These are phyloP conservation scores for Odocoileus virginianus DNA, from an alignment of 2,113 vertebrate genomes.

Conservation along the genomic window DNA sequence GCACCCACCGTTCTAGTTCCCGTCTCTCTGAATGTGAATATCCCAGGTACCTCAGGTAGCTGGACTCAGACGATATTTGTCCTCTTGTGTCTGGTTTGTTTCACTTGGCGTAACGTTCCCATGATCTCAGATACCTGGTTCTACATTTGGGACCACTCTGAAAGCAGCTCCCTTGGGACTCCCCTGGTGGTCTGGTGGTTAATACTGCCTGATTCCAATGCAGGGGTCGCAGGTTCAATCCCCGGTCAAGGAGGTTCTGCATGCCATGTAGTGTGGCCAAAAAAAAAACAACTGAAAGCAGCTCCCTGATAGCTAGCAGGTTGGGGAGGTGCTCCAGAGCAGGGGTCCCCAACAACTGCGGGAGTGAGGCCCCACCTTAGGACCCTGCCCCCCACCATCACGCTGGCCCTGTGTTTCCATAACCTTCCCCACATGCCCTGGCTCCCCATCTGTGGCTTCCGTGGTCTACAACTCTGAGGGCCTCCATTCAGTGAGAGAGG, in stretches of 20 bases:
- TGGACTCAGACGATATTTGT: accelerated
- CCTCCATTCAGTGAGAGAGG: background rate
- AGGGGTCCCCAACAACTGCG: background rate
- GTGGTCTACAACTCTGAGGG: background rate
- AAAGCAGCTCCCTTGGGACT: background rate
- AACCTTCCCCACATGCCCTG: background rate
- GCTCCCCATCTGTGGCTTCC: background rate
- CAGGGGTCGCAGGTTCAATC: background rate
- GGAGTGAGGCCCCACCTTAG: background rate
- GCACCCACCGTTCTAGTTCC: accelerated
- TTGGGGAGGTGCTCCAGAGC: too few species aligned
- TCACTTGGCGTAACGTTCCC: background rate
- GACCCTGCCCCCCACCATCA: background rate
- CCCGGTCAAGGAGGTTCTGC: background rate
- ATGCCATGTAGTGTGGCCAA: background rate
- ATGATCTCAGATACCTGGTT: background rate
- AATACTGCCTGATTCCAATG: background rate
- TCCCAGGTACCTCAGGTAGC: too few species aligned
- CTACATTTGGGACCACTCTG: accelerated
- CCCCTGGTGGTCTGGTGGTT: background rate
- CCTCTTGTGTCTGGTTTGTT: background rate
- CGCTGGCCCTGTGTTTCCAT: accelerated
- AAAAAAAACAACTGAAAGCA: background rate
- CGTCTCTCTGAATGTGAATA: background rate
- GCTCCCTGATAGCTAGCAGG: background rate